phyloP scores from a whole-genome alignment of 2,888 invertebrate genomes.

The Apotomis turbidana region DNA sequence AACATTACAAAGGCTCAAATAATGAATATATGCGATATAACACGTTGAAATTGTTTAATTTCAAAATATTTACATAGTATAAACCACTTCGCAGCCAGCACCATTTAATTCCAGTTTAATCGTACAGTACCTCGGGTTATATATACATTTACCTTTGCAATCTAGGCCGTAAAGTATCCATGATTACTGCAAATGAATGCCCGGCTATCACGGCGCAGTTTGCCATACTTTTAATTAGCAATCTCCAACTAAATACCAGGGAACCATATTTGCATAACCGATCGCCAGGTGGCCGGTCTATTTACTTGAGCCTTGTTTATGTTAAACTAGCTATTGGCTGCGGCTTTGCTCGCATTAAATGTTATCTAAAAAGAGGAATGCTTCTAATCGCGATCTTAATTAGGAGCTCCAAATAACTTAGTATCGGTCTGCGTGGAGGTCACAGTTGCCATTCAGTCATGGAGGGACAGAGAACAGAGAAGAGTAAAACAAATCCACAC shows the following conservation, averaged over 20 bases:
- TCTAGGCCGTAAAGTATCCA: constrained; percentile 18
- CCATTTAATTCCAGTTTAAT: constrained; percentile 16
- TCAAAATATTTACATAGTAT: background rate
- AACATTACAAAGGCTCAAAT: too few species aligned
- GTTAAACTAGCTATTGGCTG: background rate
- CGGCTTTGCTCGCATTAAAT: background rate
- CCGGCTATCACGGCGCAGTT: constrained; percentile 12
- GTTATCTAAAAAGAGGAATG: background rate
- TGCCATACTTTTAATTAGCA: constrained; percentile 35
- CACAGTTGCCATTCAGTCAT: too few species aligned
- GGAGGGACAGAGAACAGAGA: too few species aligned
- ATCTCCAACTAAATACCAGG: constrained; percentile 31
- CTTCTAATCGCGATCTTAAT: too few species aligned
- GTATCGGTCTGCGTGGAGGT: too few species aligned
- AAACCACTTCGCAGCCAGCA: background rate
- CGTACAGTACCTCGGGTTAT: background rate
- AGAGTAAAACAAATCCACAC: too few species aligned
- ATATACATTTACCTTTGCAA: constrained; percentile 1
- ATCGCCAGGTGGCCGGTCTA: constrained; percentile 24
- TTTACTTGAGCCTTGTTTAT: background rate
- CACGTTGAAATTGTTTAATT: too few species aligned
- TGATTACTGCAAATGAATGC: constrained; percentile 33
- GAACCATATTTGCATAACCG: constrained; percentile 32
- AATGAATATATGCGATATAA: too few species aligned
- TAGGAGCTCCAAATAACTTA: too few species aligned